A percentile compares a stretch with the other conserved stretches of the same genome.
These are phyloP conservation scores for Pelecanoides urinatrix DNA, from an alignment of 2,113 vertebrate genomes.

Conservation along the genomic window DNA sequence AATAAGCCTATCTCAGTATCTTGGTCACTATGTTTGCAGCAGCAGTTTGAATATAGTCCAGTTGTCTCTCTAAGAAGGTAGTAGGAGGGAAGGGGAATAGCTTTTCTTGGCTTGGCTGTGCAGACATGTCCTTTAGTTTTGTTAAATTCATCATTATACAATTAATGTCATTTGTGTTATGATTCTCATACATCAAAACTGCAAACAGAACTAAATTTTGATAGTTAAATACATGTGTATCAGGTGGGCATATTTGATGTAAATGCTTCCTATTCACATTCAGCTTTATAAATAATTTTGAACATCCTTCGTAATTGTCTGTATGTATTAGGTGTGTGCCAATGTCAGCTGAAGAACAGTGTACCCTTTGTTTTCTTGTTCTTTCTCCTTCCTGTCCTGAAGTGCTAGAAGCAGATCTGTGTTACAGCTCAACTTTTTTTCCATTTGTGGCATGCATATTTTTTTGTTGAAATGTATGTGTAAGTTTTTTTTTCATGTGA, in stretches of 20 bases:
- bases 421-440: not conserved
- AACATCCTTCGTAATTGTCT: not conserved
- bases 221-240: not conserved
- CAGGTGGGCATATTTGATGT: not conserved
- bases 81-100: not conserved
- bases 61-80: not conserved
- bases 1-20: not conserved
- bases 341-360: not conserved
- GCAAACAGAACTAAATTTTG: not conserved
- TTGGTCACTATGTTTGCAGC: not conserved
- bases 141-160: not conserved
- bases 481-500: not conserved
- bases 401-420: not conserved
- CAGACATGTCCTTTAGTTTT: not conserved
- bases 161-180: not conserved
- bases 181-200: not conserved
- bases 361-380: not conserved
- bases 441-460: not conserved
- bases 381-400: not conserved
- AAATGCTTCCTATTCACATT: not conserved
- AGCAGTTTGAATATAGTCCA: not conserved
- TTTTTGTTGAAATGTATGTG: accelerated
- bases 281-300: not conserved
- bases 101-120: not conserved
- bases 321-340: not conserved